Evolutionary conservation across 2,113 vertebrate species (phyloP).

Genomic region (Pimephales promelas): DNA sequence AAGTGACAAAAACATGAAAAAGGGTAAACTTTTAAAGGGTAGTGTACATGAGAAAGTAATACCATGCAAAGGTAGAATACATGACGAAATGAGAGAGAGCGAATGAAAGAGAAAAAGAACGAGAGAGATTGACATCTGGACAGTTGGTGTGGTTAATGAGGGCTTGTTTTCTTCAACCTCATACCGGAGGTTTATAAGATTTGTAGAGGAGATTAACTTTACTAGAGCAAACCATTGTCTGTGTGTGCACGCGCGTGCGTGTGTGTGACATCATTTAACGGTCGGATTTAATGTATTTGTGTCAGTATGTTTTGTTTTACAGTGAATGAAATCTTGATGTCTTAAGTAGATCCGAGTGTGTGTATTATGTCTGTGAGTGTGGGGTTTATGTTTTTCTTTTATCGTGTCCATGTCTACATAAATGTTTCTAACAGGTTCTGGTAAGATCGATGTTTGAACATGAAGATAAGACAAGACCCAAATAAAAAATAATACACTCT

Average conservation of each 20-base stretch:
- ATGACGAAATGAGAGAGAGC: slow-evolving; percentile 15
- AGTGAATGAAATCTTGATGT: slow-evolving; percentile 40
- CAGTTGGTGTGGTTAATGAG: slow-evolving; percentile 69
- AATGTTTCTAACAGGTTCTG: not conserved
- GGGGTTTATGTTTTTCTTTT: not conserved
- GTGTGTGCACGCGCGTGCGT: not conserved
- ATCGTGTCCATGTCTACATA: not conserved
- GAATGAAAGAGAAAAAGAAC: slow-evolving; percentile 31
- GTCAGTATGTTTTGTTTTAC: slow-evolving; percentile 18
- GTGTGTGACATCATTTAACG: not conserved
- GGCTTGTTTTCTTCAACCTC: slow-evolving; percentile 73
- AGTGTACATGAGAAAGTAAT: not conserved
- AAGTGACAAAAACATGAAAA: not conserved
- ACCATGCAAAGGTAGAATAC: not conserved
- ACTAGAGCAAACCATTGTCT: slow-evolving; percentile 65
- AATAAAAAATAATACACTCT: not conserved
- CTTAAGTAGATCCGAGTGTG: slow-evolving; percentile 35
- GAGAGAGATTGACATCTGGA: slow-evolving; percentile 70
- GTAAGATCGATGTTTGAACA: not conserved
- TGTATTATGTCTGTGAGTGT: not conserved
- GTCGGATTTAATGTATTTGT: slow-evolving; percentile 4
- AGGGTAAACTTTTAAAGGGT: not conserved
- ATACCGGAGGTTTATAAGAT: slow-evolving; percentile 73
- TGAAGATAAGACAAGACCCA: not conserved
- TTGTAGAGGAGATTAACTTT: slow-evolving; percentile 74